A percentile compares a stretch with the other conserved stretches of the same genome.
These are phyloP conservation scores for Sciurus carolinensis DNA, from an alignment of 2,797 vertebrate genomes.

Conservation along the genomic window DNA sequence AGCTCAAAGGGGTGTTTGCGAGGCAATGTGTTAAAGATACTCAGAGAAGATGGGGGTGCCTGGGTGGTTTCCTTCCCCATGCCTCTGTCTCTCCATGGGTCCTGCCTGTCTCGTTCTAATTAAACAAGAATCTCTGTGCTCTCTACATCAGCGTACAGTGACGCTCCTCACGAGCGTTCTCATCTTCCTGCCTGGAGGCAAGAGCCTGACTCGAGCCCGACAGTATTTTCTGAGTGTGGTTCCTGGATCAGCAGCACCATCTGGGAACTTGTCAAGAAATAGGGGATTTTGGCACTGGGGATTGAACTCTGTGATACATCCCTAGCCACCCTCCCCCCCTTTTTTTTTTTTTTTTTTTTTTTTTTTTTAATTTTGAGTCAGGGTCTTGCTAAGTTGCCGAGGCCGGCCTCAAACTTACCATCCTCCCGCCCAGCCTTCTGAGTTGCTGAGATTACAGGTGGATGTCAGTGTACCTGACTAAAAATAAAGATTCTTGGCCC, in stretches of 20 bases:
- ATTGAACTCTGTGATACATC: too few species aligned
- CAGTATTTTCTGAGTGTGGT: neutral
- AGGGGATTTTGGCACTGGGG: too few species aligned
- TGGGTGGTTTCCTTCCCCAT: neutral
- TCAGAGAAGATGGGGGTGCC: neutral
- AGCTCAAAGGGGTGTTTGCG: neutral
- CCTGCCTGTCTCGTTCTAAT: neutral
- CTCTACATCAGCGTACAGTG: neutral
- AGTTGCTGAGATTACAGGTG: too few species aligned
- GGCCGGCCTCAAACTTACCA: too few species aligned
- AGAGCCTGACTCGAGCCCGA: neutral
- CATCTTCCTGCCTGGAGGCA: constrained; percentile 2
- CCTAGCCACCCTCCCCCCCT: too few species aligned
- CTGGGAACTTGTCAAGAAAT: neutral
- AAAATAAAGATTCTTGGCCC: neutral
- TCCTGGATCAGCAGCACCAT: neutral
- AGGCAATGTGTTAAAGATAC: too few species aligned
- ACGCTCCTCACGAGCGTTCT: neutral
- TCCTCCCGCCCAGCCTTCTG: too few species aligned
- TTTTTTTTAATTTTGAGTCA: too few species aligned
- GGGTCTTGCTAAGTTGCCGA: too few species aligned
- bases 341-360: too few species aligned
- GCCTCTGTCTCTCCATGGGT: neutral
- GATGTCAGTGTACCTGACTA: neutral
- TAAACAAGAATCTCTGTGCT: neutral